Base-by-base conservation (phyloP, 2,888 invertebrate genomes). In the Pediacus dermestoides region DNA sequence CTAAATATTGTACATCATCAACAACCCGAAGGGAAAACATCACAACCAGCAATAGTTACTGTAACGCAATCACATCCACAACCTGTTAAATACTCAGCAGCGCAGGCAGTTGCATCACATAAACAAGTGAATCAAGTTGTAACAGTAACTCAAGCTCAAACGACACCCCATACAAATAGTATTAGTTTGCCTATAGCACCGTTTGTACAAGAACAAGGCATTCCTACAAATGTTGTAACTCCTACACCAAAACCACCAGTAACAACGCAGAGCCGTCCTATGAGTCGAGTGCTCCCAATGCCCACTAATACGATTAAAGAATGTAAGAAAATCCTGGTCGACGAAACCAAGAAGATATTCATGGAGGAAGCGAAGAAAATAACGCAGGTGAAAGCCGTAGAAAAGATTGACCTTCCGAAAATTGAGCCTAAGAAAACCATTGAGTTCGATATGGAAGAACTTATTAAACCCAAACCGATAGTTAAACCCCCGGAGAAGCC, bases 271-370 rank as follows among this genome's bases (percentile, higher is more conserved):
- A 71, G 71, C 66, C 72, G 86, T 40, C 87, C 87, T 25, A 87
- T 86, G 75, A 87, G 85, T 60, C 74, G 87, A 45, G 87, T 87
- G 1, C 60, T 87, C 33, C 87, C 87, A 6, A 80, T 87, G 75
- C 86, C 85, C 55, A 81, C 85, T 35, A 74, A 75, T 4, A 75
- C 77, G 21, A 42, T 46, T 22, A 57, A 57, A 61, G 74, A 76
- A 44, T 71, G 73, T 44, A 75, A 66, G 44, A 70, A 74, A 44
- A 40, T 50, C 15, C 47, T 48, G 9, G 34, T 50, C 14, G 74
- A 76, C 41, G 73, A 74, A 48, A 74, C 74, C 47, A 63, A 74
- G 18, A 73, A 74, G 71, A 73, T 57, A 71, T 74, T 50, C 27
- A 34, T 46, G n/a, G 52, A 53, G 18, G 3, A 75, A 72, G 41